Percentiles rank a stretch among this genome's conserved stretches.
Conservation (phyloP, 1,140 invertebrate genomes). For the Andricus grossulariae region DNA sequence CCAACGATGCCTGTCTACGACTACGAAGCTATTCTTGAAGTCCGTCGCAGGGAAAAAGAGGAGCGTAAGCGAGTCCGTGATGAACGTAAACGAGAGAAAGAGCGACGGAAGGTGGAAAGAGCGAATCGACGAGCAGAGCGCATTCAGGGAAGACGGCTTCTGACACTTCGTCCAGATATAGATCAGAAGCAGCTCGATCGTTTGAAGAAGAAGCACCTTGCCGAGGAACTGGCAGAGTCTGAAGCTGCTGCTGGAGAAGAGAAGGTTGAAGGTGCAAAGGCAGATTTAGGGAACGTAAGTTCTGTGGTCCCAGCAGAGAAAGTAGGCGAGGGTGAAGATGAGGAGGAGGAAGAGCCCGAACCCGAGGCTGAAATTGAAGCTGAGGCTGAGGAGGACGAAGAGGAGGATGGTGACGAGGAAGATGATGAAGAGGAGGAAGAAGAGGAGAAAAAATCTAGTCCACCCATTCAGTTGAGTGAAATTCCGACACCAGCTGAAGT, state of each 20-base stretch:
- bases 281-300: too few relatives aligned
- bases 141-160: slow-evolving; percentile 57
- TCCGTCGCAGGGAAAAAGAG: slow-evolving; percentile 67
- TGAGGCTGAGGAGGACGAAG: slow-evolving; percentile 53
- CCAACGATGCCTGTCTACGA: slow-evolving; percentile 69
- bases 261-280: slow-evolving; percentile 35
- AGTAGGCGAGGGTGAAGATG: slow-evolving; percentile 47
- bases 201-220: slow-evolving; percentile 10
- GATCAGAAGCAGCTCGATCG: slow-evolving; percentile 32
- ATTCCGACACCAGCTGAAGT: slow-evolving; percentile 44
- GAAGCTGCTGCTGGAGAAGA: slow-evolving; percentile 32
- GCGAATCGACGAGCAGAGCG: slow-evolving; percentile 63
- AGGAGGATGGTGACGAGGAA: slow-evolving; percentile 54
- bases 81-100: slow-evolving; percentile 59
- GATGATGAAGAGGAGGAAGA: slow-evolving; percentile 51
- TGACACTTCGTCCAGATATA: slow-evolving; percentile 37
- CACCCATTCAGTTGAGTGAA: slow-evolving; percentile 22
- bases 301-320: slow-evolving; percentile 34
- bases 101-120: slow-evolving; percentile 59
- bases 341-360: slow-evolving; percentile 58
- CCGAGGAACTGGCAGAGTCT: slow-evolving; percentile 38
- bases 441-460: slow-evolving; percentile 44
- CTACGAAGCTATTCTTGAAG: slow-evolving; percentile 71
- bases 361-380: slow-evolving; percentile 56
- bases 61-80: slow-evolving; percentile 69